Evolutionary conservation across 2,113 vertebrate genomes (phyloP), one percentile per base, ranked within the genome.

Genomic region (Sinocyclocheilus grahami): DNA sequence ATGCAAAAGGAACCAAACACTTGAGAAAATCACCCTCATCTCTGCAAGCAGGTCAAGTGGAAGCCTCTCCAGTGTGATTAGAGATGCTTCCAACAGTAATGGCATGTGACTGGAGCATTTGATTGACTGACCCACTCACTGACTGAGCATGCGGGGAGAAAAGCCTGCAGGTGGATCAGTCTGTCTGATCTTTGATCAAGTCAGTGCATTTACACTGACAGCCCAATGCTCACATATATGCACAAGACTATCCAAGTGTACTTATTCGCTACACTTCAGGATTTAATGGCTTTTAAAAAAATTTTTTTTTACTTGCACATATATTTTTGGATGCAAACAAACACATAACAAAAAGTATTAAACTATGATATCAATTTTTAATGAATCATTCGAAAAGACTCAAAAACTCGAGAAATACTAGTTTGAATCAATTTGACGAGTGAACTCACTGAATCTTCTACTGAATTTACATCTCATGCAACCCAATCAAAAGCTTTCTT

Each of bases 81-180:
- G 37, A 78, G 39, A 24, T n/a, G 75, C 58, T 48, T 77, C 71
- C 65, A 71, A 81, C 30, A 33, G 85, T 86, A 85, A 80, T 67
- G 78, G 37, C 80, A 87, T 60, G 79, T 85, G 87, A 85, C 78
- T 78, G 63, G 10, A 39, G 77, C 33, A 9, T 90, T 83, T 88
- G 85, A 88, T 69, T 85, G 87, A 88, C 85, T 89, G 81, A 84
- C 79, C 46, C n/a, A 55, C 82, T 80, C 71, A 74, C 46, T 75
- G 82, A 48, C 33, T 75, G 48, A 77, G 67, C 58, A 78, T 71
- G 76, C 27, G 18, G 79, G 60, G 72, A 22, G 37, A 71, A n/a
- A 88, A 78, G 74, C 46, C 87, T 60, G 78, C 14, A 58, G 87
- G 87, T 87, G 69, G 55, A 22, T 24, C 58, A 77, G 37, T 42